Base-by-base conservation (phyloP, 2,888 invertebrate species). In the Dusona sp. region DNA sequence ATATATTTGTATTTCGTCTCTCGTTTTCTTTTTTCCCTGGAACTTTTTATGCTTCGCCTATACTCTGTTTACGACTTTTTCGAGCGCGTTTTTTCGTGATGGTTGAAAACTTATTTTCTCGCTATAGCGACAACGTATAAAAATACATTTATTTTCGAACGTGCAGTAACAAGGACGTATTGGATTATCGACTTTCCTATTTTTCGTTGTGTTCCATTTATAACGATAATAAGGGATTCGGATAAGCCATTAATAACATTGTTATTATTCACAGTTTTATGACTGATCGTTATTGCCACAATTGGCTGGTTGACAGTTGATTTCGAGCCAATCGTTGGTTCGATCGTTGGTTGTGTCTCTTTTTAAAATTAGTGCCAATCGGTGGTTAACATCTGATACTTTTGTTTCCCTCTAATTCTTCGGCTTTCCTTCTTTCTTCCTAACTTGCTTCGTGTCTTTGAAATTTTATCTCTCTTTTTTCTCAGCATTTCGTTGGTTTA, bases 41-140 rank as follows among this genome's bases (percentile, higher is more conserved):
- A 79, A 65, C 54, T 72, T 78, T 73, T 64, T 38, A 42, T 16
- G 51, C 78, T 36, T 79, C 29, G 57, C 51, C 70, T 64, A 72
- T 79, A 68, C 51, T 70, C 61, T 45, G 33, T 83, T 79, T 82
- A 82, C 78, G 82, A 83, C 54, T 65, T 64, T 70, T 83, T 57
- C 51, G 19, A 75, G 48, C 70, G 70, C 51, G 75, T 38, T 84
- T 79, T 79, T 79, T 48, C 70, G 48, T 25, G 75, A 64, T 48
- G 68, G 57, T 42, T 51, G 54, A 72, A 75, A 84, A 84, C 75
- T 70, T 54, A n/a, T 45, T 74, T 45, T 57, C 11, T 33, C 38
- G 38, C 38, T 7, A 25, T 79, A 16, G 25, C 68, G 78, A 64
- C 42, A 38, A 61, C 36, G 42, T 57, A 61, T 48, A 68, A 68